A percentile compares a stretch with the other conserved stretches of the same genome.
Evolutionary conservation across 2,797 vertebrate genomes (phyloP).

Genomic region (Netta rufina): DNA sequence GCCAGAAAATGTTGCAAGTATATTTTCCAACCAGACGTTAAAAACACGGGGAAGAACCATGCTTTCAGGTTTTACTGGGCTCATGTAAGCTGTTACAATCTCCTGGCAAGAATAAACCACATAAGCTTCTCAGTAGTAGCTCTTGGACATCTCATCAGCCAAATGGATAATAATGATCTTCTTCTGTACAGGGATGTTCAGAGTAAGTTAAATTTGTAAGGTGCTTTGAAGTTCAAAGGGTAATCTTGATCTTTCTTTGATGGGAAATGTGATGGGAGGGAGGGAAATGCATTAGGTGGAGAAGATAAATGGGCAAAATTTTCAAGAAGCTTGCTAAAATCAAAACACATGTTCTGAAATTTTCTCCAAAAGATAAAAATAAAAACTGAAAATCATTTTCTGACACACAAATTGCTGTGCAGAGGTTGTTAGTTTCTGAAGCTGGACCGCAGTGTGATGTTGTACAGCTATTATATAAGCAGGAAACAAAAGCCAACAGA

Average conservation of each 20-base stretch:
- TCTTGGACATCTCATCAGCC: conserved; percentile 18
- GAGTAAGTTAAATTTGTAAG: not conserved
- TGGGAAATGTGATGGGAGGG: not conserved
- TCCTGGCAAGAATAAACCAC: not conserved
- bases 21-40: conserved; percentile 27
- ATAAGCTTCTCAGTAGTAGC: not conserved
- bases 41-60: conserved; percentile 13
- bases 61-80: conserved; percentile 2
- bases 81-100: conserved; percentile 17
- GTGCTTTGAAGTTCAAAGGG: conserved; percentile 6
- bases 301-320: not conserved
- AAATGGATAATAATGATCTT: conserved; percentile 31
- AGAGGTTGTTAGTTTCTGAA: not conserved
- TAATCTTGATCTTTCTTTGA: not conserved
- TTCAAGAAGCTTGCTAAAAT: not conserved
- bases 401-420: not conserved
- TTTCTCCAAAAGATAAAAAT: not conserved
- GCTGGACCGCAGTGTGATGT: not conserved
- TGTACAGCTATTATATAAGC: not conserved
- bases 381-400: not conserved
- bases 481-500: not conserved
- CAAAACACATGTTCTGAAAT: not conserved
- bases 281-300: not conserved
- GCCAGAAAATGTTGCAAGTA: conserved; percentile 4
- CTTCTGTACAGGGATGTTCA: not conserved